phyloP scores from a whole-genome alignment of 2,797 vertebrate species.

The Capromys pilorides region DNA sequence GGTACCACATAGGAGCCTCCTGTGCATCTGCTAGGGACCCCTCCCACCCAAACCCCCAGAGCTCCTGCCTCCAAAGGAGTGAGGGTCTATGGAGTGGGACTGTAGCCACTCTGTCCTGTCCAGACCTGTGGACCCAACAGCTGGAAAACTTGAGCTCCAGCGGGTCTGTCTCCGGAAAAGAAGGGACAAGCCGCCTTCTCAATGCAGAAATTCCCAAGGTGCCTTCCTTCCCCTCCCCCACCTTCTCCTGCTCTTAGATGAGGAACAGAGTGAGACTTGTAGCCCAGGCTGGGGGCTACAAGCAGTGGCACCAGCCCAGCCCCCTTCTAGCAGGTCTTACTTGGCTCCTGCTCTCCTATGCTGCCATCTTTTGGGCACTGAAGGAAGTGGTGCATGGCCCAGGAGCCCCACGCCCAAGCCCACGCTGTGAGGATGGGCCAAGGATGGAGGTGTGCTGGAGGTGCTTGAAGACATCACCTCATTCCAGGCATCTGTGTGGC shows the following conservation, averaged over 20 bases:
- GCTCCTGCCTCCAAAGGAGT: not conserved
- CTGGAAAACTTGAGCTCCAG: constrained; percentile 17
- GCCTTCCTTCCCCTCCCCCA: not conserved
- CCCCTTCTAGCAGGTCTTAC: not conserved
- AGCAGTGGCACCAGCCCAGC: not conserved
- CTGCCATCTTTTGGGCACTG: constrained; percentile 83
- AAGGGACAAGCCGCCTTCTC: not conserved
- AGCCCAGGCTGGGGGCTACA: accelerated
- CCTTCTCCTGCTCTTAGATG: not conserved
- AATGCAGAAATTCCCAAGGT: not conserved
- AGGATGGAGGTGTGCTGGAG: not conserved
- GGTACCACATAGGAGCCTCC: not conserved
- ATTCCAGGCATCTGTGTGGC: not conserved
- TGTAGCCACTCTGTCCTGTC: not conserved
- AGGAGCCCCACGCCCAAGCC: not conserved
- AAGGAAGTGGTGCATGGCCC: not conserved
- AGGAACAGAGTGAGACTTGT: not conserved
- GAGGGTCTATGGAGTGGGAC: not conserved
- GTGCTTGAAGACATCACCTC: not conserved
- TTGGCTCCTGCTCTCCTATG: constrained; percentile 79
- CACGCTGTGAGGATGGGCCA: not conserved
- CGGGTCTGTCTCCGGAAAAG: not conserved
- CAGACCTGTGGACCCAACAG: not conserved
- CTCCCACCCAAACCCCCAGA: not conserved
- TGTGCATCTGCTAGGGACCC: not conserved